Base-by-base conservation (phyloP, 1,140 invertebrate species). In the Habropoda laboriosa region DNA sequence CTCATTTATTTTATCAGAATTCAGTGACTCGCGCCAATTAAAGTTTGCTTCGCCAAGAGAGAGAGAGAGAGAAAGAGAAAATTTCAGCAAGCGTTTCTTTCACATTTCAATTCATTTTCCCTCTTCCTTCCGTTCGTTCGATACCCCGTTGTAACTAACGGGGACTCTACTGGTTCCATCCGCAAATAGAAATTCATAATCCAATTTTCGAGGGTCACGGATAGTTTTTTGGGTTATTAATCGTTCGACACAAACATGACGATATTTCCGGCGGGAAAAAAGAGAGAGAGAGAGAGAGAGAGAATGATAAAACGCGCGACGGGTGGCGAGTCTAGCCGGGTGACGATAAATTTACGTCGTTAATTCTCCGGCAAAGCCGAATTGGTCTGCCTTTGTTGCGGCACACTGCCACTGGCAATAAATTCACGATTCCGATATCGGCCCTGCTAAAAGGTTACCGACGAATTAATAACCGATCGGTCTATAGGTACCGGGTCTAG, bases 361-460 rank as follows among this genome's bases (percentile, higher is more conserved):
- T 83, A 83, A 84, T 83, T 57, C 67, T 30, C 21, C 76, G 32
- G 27, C 45, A 55, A 53, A 55, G 24, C 45, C 49, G 67, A 84
- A 71, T 75, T 70, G 81, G 51, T 47, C 24, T 10, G 57, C 45
- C 79, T 83, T 53, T 47, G 53, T 53, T 57, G 51, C 32, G n/a
- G 35, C 24, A 7, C 18, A 12, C 45, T 30, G 30, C 45, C 16
- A 57, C 30, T 57, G 45, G 21, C 40, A 60, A 75, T 83, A 80
- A 80, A 84, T 83, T 75, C 51, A 13, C 73, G 55, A 70, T 83
- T 79, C 49, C 68, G 57, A 79, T 70, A 79, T 58, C 55, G 55
- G 66, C 2, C 18, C 53, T 57, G 66, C 35, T 71, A 78, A 78
- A 78, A 71, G 75, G 75, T 71, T 78, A 61, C 75, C 75, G 45